Percentiles rank a stretch among this genome's conserved stretches.
Evolutionary conservation across 2,888 invertebrate species (phyloP).

Genomic region (Ophonus ardosiacus): DNA sequence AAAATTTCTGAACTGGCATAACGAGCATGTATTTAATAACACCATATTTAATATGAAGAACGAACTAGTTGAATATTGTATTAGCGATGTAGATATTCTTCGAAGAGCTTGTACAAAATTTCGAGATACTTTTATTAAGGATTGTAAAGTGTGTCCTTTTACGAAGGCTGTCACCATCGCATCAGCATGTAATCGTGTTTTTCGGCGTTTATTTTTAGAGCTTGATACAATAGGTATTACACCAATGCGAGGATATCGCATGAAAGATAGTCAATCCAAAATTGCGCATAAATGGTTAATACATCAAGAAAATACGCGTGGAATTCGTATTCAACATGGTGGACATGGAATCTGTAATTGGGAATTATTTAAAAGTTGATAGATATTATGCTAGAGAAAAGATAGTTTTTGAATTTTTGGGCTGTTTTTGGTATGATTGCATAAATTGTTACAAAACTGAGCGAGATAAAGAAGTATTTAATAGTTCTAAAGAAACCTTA

Average conservation of each 20-base stretch:
- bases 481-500: slow-evolving; percentile 11
- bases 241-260: slow-evolving; percentile 68
- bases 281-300: no score
- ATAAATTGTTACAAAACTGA: no score
- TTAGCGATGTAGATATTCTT: slow-evolving; percentile 66
- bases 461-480: neutral
- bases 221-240: slow-evolving; percentile 68
- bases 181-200: slow-evolving; percentile 68
- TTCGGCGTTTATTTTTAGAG: slow-evolving; percentile 68
- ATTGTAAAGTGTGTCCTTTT: slow-evolving; percentile 68
- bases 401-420: slow-evolving; percentile 23
- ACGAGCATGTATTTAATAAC: no score
- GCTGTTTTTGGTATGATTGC: neutral
- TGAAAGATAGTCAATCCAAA: no score
- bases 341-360: slow-evolving; percentile 54
- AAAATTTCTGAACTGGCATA: slow-evolving; percentile 61
- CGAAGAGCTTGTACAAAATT: slow-evolving; percentile 68
- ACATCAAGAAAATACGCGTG: slow-evolving; percentile 55
- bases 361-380: neutral
- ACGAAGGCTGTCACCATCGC: slow-evolving; percentile 67
- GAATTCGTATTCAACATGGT: slow-evolving; percentile 60
- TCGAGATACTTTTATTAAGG: slow-evolving; percentile 66
- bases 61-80: slow-evolving; percentile 54
- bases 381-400: neutral
- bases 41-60: no score